phyloP scores from a whole-genome alignment of 1,140 invertebrate genomes.

The Drosophila serrata region DNA sequence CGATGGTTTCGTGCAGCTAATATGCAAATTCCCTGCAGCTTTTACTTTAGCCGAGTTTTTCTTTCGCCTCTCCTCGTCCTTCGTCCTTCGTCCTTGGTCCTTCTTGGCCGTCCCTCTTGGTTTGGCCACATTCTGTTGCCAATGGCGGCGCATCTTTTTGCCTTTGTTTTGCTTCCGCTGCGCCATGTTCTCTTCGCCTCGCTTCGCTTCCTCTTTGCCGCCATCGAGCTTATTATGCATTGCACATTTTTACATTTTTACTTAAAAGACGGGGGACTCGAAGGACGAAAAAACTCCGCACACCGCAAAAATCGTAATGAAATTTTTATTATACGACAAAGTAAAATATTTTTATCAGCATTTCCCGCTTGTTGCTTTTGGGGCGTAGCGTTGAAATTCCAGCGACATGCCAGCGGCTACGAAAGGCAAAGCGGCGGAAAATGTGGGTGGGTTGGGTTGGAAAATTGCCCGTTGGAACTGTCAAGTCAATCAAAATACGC shows the following conservation, averaged over 20 bases:
- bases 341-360: conserved; percentile 84
- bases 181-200: conserved; percentile 73
- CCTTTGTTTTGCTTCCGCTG: conserved; percentile 79
- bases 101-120: conserved; percentile 7
- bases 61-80: conserved; percentile 28
- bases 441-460: background rate
- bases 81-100: no score
- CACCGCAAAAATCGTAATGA: conserved; percentile 83
- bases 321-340: conserved; percentile 84
- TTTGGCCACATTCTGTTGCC: conserved; percentile 32
- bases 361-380: conserved; percentile 78
- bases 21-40: conserved; percentile 79
- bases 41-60: conserved; percentile 74
- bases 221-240: conserved; percentile 76
- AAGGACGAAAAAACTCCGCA: conserved; percentile 41
- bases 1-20: conserved; percentile 71
- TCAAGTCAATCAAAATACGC: conserved; percentile 79
- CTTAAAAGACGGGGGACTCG: conserved; percentile 39
- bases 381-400: conserved; percentile 55
- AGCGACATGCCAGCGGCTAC: conserved; percentile 42
- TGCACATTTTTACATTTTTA: conserved; percentile 81
- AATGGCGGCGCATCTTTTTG: conserved; percentile 59
- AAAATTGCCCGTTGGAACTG: conserved; percentile 33
- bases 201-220: conserved; percentile 25
- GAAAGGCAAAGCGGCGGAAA: conserved; percentile 18